These are phyloP conservation scores for Esox lucius DNA, from an alignment of 2,797 vertebrate genomes.

Conservation along the genomic window DNA sequence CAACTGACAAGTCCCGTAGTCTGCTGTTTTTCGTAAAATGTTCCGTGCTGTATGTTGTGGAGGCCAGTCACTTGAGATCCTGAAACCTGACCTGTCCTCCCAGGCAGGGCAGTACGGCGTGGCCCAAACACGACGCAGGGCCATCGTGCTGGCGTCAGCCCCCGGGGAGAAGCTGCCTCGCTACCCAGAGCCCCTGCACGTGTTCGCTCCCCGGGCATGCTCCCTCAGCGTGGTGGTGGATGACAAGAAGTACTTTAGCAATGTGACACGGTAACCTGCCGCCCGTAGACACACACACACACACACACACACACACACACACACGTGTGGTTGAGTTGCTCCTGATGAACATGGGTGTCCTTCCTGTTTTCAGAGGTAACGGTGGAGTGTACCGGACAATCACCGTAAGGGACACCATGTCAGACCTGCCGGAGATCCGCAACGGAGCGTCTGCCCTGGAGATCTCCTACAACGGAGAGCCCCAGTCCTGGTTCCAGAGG, in stretches of 20 bases:
- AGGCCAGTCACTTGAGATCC: not conserved
- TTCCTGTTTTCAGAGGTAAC: slow-evolving; percentile 74
- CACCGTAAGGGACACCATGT: slow-evolving; percentile 96
- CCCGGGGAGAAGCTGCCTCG: slow-evolving; percentile 91
- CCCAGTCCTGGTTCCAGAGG: slow-evolving; percentile 99
- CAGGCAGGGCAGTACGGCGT: slow-evolving; percentile 96
- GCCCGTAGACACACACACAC: not conserved
- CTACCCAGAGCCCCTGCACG: slow-evolving; percentile 92
- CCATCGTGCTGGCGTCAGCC: slow-evolving; percentile 91
- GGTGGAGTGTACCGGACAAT: slow-evolving; percentile 93
- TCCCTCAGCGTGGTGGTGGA: slow-evolving; percentile 93
- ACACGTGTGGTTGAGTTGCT: not conserved
- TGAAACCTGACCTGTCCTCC: not conserved
- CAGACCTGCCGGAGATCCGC: slow-evolving; percentile 92
- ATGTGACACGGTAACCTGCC: slow-evolving; percentile 85
- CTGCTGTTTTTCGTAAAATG: not conserved
- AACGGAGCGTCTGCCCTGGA: slow-evolving; percentile 88
- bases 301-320: no score
- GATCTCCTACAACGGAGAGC: slow-evolving; percentile 96
- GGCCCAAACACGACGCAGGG: slow-evolving; percentile 91
- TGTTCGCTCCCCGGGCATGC: slow-evolving; percentile 92
- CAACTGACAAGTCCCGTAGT: not conserved
- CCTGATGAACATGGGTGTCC: not conserved
- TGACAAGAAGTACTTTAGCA: slow-evolving; percentile 92
- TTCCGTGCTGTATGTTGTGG: not conserved